These are phyloP conservation scores for Thunnus thynnus DNA, from an alignment of 2,113 vertebrate species.

Conservation along the genomic window DNA sequence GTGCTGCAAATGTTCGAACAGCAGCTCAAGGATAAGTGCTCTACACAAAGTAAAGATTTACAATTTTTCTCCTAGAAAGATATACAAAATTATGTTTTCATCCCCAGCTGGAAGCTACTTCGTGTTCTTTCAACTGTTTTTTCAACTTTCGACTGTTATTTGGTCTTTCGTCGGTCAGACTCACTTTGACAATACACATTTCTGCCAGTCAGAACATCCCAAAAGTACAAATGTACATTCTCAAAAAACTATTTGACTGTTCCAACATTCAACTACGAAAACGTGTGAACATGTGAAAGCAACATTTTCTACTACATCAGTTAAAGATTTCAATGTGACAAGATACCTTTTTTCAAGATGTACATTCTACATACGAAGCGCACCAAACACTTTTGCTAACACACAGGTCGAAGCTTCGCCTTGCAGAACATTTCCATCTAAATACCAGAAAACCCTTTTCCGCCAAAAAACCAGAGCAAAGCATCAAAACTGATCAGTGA, in stretches of 20 bases:
- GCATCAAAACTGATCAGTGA: slow-evolving; percentile 26
- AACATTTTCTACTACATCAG: not conserved
- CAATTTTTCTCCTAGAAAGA: slow-evolving; percentile 33
- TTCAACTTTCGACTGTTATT: slow-evolving; percentile 35
- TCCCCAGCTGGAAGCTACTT: slow-evolving; percentile 30
- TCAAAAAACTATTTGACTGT: slow-evolving; percentile 3
- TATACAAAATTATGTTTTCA: slow-evolving; percentile 39
- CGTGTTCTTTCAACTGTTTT: slow-evolving; percentile 25
- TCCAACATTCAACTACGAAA: not conserved
- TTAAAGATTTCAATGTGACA: not conserved
- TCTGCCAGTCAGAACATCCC: slow-evolving; percentile 21
- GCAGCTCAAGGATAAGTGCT: slow-evolving; percentile 20
- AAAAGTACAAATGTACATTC: slow-evolving; percentile 8
- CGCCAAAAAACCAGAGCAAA: slow-evolving; percentile 1
- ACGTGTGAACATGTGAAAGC: not conserved
- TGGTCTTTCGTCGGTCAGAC: slow-evolving; percentile 38
- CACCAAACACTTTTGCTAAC: not conserved
- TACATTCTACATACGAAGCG: not conserved
- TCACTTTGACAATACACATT: slow-evolving; percentile 51
- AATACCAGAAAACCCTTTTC: not conserved
- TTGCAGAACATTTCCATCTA: slow-evolving; percentile 1
- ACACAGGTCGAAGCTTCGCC: not conserved
- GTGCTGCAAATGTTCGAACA: not conserved
- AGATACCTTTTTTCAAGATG: not conserved
- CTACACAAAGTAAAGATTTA: slow-evolving; percentile 50